phyloP scores from a whole-genome alignment of 1,140 invertebrate species.

The Copidosoma floridanum region DNA sequence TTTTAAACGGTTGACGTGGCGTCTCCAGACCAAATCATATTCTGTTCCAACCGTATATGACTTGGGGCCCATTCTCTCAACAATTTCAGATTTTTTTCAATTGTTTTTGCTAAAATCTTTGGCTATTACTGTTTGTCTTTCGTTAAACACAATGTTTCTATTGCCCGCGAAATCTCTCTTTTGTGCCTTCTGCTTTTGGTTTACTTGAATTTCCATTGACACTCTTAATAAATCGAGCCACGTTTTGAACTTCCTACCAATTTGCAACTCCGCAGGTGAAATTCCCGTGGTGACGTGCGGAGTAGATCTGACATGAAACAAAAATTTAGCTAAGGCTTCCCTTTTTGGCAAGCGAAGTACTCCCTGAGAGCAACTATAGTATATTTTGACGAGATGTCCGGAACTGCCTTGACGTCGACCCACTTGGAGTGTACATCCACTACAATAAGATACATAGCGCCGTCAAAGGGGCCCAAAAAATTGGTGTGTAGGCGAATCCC shows the following conservation, averaged over 20 bases:
- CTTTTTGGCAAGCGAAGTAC: neutral
- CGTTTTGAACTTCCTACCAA: slow-evolving; percentile 18
- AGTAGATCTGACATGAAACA: slow-evolving; percentile 21
- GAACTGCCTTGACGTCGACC: slow-evolving; percentile 9
- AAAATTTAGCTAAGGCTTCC: slow-evolving; percentile 22
- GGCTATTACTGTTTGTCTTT: slow-evolving; percentile 22
- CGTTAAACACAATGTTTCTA: slow-evolving; percentile 18
- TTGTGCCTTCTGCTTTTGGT: slow-evolving; percentile 20
- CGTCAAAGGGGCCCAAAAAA: neutral
- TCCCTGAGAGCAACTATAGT: slow-evolving; percentile 12
- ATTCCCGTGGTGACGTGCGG: slow-evolving; percentile 30
- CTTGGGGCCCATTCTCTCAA: slow-evolving; percentile 20
- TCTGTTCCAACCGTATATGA: slow-evolving; percentile 28
- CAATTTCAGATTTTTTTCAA: slow-evolving; percentile 25
- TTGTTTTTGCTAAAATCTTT: slow-evolving; percentile 28
- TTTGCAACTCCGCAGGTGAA: slow-evolving; percentile 26
- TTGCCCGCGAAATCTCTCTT: slow-evolving; percentile 25
- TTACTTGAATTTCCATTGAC: slow-evolving; percentile 13
- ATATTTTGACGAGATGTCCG: neutral
- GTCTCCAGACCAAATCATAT: slow-evolving; percentile 27
- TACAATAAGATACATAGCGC: slow-evolving; percentile 5
- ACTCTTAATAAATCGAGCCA: slow-evolving; percentile 25
- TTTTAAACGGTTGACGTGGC: slow-evolving; percentile 31
- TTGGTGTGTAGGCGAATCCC: neutral
- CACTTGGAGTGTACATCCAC: slow-evolving; percentile 18